phyloP scores from a whole-genome alignment of 2,113 vertebrate genomes.

The Charina bottae region DNA sequence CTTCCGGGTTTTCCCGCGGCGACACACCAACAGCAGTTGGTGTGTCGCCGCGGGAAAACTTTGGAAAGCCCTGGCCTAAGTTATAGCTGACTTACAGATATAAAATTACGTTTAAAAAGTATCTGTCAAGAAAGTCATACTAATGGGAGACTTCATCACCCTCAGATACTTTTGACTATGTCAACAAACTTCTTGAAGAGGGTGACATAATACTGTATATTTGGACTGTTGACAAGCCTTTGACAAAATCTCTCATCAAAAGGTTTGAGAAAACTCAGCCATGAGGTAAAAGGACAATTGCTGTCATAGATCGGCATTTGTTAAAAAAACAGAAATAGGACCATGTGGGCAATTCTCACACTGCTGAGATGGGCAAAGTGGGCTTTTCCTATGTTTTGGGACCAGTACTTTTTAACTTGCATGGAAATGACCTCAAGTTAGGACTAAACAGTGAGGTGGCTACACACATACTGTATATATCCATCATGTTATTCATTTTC shows the following conservation, averaged over 20 bases:
- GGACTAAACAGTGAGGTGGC: neutral
- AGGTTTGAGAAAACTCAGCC: neutral
- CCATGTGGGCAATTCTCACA: neutral
- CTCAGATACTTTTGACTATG: neutral
- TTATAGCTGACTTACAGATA: too few species aligned
- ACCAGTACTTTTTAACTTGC: neutral
- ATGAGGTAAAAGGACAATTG: neutral
- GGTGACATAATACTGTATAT: neutral
- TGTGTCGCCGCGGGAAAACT: too few species aligned
- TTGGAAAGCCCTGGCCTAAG: too few species aligned
- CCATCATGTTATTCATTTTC: neutral
- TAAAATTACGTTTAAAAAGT: too few species aligned
- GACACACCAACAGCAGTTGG: too few species aligned
- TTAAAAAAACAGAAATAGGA: neutral
- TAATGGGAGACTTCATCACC: too few species aligned
- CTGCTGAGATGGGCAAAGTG: neutral
- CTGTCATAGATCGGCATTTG: neutral
- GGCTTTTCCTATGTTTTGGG: neutral
- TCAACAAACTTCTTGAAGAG: neutral
- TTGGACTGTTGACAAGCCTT: neutral
- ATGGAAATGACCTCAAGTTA: neutral
- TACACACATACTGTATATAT: neutral
- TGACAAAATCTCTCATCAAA: neutral
- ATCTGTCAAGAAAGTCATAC: too few species aligned
- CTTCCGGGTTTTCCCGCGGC: too few species aligned